Percentiles rank a stretch among this genome's conserved stretches.
phyloP scores from a whole-genome alignment of 1,140 invertebrate species.

The Solenopsis invicta region DNA sequence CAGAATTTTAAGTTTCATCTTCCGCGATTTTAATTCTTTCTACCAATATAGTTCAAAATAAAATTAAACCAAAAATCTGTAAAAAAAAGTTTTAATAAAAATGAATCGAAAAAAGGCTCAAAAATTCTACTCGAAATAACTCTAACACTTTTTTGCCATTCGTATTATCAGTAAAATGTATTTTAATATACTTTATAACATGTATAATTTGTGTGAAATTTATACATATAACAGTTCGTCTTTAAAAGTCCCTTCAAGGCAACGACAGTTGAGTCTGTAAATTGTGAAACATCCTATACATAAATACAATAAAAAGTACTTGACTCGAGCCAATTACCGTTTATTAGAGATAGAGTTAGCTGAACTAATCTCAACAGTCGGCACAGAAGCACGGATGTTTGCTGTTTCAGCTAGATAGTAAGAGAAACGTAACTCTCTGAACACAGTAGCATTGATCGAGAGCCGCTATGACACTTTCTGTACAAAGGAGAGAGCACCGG shows the following conservation, averaged over 20 bases:
- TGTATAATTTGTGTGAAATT: background rate
- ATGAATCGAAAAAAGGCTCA: background rate
- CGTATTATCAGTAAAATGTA: no score
- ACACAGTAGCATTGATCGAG: constrained; percentile 72
- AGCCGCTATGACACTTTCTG: constrained; percentile 60
- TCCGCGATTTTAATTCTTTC: background rate
- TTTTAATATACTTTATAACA: background rate
- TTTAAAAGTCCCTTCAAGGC: background rate
- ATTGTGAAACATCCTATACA: background rate
- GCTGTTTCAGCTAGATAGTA: constrained; percentile 43
- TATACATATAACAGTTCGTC: background rate
- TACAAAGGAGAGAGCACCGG: constrained; percentile 56
- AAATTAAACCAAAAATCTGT: background rate
- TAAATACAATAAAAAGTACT: constrained; percentile 44
- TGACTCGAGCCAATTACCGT: constrained; percentile 34
- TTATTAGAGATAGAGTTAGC: constrained; percentile 48
- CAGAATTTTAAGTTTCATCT: background rate
- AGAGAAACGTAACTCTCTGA: constrained; percentile 54
- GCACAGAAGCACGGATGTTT: constrained; percentile 53
- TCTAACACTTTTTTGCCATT: background rate
- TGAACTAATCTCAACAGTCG: constrained; percentile 42
- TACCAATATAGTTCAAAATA: background rate
- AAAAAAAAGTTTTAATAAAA: background rate
- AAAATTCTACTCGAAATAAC: background rate
- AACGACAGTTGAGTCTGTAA: background rate